A percentile compares a stretch with the other conserved stretches of the same genome.
Conservation (phyloP, 2,888 invertebrate genomes). For the Argyresthia goedartella region DNA sequence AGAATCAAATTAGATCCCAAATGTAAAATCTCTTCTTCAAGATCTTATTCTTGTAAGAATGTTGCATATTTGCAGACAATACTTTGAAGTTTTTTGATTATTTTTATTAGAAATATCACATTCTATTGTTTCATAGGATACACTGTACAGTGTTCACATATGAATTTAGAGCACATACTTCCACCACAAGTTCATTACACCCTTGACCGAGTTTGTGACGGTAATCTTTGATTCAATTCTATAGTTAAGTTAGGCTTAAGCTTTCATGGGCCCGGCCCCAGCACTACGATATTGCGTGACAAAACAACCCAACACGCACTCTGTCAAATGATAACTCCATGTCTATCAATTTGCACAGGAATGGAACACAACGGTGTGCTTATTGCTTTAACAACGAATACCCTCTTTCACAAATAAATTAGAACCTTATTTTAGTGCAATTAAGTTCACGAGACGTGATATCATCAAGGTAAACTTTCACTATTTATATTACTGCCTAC, state of each 20-base stretch:
- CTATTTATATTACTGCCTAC: conserved; percentile 36
- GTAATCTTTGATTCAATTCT: neutral
- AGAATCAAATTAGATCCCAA: too few relatives aligned
- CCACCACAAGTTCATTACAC: too few relatives aligned
- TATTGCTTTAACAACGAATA: conserved; percentile 8
- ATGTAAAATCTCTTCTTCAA: too few relatives aligned
- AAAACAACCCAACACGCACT: conserved; percentile 48
- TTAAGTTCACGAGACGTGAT: neutral
- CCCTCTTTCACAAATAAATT: neutral
- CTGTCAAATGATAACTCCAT: conserved; percentile 69
- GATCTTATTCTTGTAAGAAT: too few relatives aligned
- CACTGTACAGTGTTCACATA: too few relatives aligned
- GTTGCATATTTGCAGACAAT: too few relatives aligned
- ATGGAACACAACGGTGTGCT: conserved; percentile 36
- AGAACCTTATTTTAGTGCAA: neutral
- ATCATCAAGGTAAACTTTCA: neutral
- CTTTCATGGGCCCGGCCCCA: conserved; percentile 43
- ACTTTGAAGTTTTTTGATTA: too few relatives aligned
- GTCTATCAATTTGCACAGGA: conserved; percentile 65
- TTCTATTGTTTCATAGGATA: too few relatives aligned
- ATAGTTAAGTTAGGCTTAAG: conserved; percentile 16
- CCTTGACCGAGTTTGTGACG: too few relatives aligned
- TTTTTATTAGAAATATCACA: too few relatives aligned
- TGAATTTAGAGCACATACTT: too few relatives aligned
- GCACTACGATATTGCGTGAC: conserved; percentile 48